Evolutionary conservation across 2,113 vertebrate genomes (phyloP), one percentile per base, ranked within the genome.

Genomic region (Triplophysa tibetana): DNA sequence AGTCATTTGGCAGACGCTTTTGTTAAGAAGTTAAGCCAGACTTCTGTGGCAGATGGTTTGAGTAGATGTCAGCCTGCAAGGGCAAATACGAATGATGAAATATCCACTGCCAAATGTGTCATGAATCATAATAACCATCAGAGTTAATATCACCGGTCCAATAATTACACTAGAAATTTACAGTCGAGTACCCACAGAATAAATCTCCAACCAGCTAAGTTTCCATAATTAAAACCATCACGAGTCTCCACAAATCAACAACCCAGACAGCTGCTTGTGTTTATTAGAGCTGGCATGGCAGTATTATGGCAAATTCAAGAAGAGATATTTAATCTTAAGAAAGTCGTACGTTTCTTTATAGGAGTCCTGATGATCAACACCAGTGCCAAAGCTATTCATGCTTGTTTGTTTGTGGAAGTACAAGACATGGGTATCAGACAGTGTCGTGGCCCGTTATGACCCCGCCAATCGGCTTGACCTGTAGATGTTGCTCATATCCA

Each of bases 1-100:
- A n/a, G n/a, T n/a, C n/a, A n/a, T n/a, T n/a, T n/a, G n/a, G n/a
- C n/a, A n/a, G n/a, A n/a, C n/a, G n/a, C n/a, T n/a, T n/a, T n/a
- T n/a, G n/a, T n/a, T n/a, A n/a, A n/a, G n/a, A n/a, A 29, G 60
- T 64, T 64, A 8, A 21, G 24, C 67, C 50, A 11, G 69, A 21
- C 13, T 21, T 26, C 23, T 3, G 43, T 48, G 50, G 26, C 81
- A 83, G 81, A 75, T 83, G 81, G 81, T 74, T 62, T 45, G 38
- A 23, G 33, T 48, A 65, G 63, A 79, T 38, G 63, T 60, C 62
- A 43, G 81, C 67, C 70, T 64, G 70, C 70, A 70, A 75, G 72
- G 72, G 64, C 77, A 76, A 72, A 75, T 62, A 43, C 17, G 11
- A 62, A 67, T 38, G 70, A 86, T 86, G 73, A 76, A 84, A 84